A percentile compares a stretch with the other conserved stretches of the same genome.
Evolutionary conservation across 2,888 invertebrate species (phyloP).

Genomic region (Oasisia sp.): DNA sequence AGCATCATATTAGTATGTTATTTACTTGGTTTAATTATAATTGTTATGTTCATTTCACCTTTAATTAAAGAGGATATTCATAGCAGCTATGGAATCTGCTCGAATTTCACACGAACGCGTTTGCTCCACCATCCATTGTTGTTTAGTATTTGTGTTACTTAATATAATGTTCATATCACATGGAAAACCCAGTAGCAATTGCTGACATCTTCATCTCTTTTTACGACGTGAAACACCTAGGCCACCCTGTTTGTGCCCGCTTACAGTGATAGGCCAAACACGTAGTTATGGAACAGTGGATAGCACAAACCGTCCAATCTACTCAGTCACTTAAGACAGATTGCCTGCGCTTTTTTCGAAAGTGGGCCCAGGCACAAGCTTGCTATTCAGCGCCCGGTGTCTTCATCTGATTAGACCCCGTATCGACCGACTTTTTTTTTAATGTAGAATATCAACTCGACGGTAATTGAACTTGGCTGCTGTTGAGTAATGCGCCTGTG

Average conservation of each 20-base stretch:
- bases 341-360: background rate
- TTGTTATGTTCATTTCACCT: too few species aligned
- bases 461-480: background rate
- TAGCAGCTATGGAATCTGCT: background rate
- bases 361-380: background rate
- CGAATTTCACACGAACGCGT: background rate
- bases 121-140: background rate
- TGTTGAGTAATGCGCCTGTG: background rate
- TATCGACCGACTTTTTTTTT: background rate
- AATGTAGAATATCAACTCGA: background rate
- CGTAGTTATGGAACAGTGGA: background rate
- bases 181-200: too few species aligned
- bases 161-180: background rate
- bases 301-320: background rate
- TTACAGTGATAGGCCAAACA: background rate
- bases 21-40: too few species aligned
- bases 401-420: background rate
- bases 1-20: too few species aligned
- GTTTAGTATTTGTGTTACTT: background rate
- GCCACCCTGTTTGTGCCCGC: background rate
- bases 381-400: background rate
- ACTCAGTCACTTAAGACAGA: background rate
- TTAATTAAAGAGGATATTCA: background rate
- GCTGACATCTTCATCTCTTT: too few species aligned
- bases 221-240: background rate